A percentile compares a stretch with the other conserved stretches of the same genome.
Conservation (phyloP, 2,797 vertebrate species). For the Arremon brunneinucha region DNA sequence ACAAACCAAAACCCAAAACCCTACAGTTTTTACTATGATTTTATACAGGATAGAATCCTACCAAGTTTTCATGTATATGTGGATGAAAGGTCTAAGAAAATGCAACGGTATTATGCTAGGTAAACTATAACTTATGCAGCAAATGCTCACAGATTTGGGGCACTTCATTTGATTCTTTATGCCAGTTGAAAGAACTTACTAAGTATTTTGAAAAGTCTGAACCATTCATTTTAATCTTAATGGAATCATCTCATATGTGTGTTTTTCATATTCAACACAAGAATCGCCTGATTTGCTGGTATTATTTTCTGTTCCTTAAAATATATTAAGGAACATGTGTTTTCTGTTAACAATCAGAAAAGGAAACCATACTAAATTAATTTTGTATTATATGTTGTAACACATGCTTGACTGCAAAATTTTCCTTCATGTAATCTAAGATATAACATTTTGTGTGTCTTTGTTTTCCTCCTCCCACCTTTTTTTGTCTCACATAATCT, state of each 20-base stretch:
- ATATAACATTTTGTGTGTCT: neutral
- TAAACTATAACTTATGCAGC: neutral
- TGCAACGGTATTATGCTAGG: neutral
- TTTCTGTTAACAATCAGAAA: neutral
- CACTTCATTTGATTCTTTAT: neutral
- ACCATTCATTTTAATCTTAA: neutral
- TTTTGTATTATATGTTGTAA: neutral
- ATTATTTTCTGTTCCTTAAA: neutral
- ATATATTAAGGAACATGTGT: neutral
- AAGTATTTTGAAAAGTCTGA: neutral
- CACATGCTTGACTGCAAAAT: neutral
- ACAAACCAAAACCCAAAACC: neutral
- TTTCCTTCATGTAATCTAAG: neutral
- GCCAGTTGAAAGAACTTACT: neutral
- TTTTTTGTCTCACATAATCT: neutral
- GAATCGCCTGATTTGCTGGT: neutral
- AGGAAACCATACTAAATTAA: neutral
- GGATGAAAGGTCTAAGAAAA: neutral
- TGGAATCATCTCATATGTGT: neutral
- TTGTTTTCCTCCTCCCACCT: rapidly evolving
- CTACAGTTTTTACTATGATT: neutral
- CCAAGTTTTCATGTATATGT: neutral
- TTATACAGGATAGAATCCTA: neutral
- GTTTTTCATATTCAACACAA: neutral
- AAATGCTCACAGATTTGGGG: neutral